A percentile compares a stretch with the other conserved stretches of the same genome.
Conservation (phyloP, 2,888 invertebrate species). For the Noctua fimbriata region DNA sequence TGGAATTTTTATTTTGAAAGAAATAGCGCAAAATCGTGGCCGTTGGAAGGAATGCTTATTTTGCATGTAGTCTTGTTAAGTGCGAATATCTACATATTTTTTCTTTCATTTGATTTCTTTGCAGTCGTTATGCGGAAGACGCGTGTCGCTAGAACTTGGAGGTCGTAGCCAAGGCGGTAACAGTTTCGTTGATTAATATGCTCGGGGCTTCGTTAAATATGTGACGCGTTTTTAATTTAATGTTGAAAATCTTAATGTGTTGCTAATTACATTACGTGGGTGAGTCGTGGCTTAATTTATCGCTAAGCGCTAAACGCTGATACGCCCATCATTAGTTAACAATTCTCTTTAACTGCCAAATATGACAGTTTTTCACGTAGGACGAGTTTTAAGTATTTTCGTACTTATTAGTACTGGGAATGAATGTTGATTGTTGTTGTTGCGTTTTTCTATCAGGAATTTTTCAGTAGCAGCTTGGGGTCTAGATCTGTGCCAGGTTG, state of each 20-base stretch:
- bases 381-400: neutral
- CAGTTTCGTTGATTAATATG: constrained; percentile 77
- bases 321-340: constrained; percentile 9
- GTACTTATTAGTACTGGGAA: too few species aligned
- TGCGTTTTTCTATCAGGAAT: too few species aligned
- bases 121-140: neutral
- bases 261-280: constrained; percentile 70
- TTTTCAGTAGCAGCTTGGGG: neutral
- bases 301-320: constrained; percentile 7
- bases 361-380: neutral
- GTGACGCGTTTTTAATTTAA: constrained; percentile 70
- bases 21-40: neutral
- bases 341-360: neutral
- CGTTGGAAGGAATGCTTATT: neutral
- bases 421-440: too few species aligned
- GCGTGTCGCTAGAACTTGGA: neutral
- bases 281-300: constrained; percentile 3
- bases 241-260: constrained; percentile 67
- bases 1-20: too few species aligned
- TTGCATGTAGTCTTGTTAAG: neutral
- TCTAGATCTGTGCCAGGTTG: neutral
- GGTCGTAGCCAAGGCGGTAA: neutral
- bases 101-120: neutral
- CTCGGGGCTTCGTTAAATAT: constrained; percentile 66
- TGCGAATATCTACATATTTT: neutral